Evolutionary conservation across 1,140 invertebrate genomes (phyloP).

Genomic region (Drosophila sp.): DNA sequence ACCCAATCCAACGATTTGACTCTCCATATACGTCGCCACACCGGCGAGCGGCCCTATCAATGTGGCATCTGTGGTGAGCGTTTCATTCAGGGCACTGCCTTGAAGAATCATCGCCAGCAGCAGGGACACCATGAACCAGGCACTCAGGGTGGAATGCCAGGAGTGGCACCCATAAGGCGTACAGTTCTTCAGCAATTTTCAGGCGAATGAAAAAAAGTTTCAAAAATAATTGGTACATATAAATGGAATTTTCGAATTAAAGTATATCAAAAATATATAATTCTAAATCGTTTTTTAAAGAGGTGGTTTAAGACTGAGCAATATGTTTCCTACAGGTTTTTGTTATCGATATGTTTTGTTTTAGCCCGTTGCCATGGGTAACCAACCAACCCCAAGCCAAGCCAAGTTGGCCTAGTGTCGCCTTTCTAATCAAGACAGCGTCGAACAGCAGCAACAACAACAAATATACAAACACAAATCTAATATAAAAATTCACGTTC

Average conservation of each 20-base stretch:
- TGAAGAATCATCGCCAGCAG: conserved; percentile 74
- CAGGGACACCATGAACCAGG: conserved; percentile 60
- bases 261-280: conserved; percentile 9
- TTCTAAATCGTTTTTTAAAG: background rate
- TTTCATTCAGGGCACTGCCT: conserved; percentile 80
- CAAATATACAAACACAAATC: conserved; percentile 8
- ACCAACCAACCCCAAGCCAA: conserved; percentile 3
- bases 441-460: background rate
- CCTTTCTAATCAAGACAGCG: conserved; percentile 3
- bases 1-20: conserved; percentile 86
- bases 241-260: background rate
- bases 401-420: conserved; percentile 19
- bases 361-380: background rate
- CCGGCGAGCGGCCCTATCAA: conserved; percentile 85
- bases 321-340: background rate
- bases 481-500: conserved; percentile 2
- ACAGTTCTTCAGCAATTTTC: conserved; percentile 45
- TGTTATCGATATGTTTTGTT: background rate
- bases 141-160: conserved; percentile 3
- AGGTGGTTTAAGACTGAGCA: background rate
- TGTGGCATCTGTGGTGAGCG: conserved; percentile 75
- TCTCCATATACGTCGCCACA: conserved; percentile 85
- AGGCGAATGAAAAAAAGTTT: conserved; percentile 5
- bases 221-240: background rate
- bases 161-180: conserved; percentile 23